A percentile compares a stretch with the other conserved stretches of the same genome.
Conservation (phyloP, 2,113 vertebrate genomes). For the Oxyruncus cristatus region DNA sequence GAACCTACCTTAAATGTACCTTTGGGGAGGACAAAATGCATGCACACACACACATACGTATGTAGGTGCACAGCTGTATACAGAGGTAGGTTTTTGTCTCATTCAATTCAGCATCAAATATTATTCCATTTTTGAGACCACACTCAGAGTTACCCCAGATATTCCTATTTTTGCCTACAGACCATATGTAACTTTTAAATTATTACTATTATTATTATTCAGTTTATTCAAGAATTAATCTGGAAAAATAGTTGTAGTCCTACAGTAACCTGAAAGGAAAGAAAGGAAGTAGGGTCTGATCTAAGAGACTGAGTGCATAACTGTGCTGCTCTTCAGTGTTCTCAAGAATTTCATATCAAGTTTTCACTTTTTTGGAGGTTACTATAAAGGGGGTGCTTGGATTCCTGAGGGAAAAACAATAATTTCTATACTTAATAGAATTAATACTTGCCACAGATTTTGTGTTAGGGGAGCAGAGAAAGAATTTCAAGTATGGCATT, state of each 20-base stretch:
- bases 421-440: not conserved
- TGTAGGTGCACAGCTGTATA: not conserved
- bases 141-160: not conserved
- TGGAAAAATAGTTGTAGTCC: not conserved
- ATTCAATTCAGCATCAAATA: not conserved
- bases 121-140: not conserved
- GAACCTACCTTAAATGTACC: not conserved
- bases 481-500: not conserved
- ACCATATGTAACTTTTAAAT: not conserved
- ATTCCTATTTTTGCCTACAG: not conserved
- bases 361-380: not conserved
- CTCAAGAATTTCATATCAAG: not conserved
- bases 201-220: no score
- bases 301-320: not conserved
- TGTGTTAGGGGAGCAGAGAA: not conserved
- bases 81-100: not conserved
- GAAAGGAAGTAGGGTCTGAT: not conserved
- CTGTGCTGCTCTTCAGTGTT: not conserved
- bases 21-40: not conserved
- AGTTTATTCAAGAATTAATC: not conserved
- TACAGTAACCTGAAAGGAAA: not conserved
- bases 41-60: accelerated
- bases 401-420: not conserved
- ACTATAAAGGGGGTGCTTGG: not conserved
- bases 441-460: not conserved